Base-by-base conservation (phyloP, 2,113 vertebrate species). In the Melanerpes formicivorus region DNA sequence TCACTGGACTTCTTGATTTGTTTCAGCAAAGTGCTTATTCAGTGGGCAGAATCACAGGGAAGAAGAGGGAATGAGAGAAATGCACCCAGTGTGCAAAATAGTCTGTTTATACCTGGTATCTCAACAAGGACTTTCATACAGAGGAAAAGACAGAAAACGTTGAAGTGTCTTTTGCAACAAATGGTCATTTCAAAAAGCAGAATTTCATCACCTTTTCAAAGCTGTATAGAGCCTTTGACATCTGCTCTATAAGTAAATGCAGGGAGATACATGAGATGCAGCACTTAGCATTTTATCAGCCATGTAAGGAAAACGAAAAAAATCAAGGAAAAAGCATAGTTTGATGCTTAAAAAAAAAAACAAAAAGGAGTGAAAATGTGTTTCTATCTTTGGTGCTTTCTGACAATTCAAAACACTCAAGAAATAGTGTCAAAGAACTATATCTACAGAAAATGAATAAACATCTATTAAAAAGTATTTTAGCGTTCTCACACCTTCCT, bases 21-120 rank as follows among this genome's bases (percentile, higher is more conserved):
- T 79, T 89, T 79, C 72, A 72, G 54, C 32, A 69, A 90, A 90
- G 81, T 90, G 65, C 89, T 95, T 90, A 91, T 92, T 93, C 95
- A 83, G 52, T 58, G 79, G n/a, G 56, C 54, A 92, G 90, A 85
- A 44, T 67, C 79, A 75, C 56, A 84, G 66, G 14, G 66, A 90
- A 76, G 75, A 84, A 85, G 82, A 84, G 88, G 87, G 66, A n/a
- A 32, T 59, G 67, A 70, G 32, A 72, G 60, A 73, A 80, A 88
- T 84, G 79, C 42, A 69, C 60, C 42, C n/a, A 11, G 27, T 44
- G 34, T 40, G 92, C 84, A 95, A 86, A 92, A 56, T 30, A 42
- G 46, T 63, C 62, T 90, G 73, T 95, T 95, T 95, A 88, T 95
- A 91, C 75, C 69, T 87, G n/a, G 30, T 54, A 25, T 22, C 85